A percentile compares a stretch with the other conserved stretches of the same genome.
Evolutionary conservation across 1,140 invertebrate species (phyloP).

Genomic region (Euborellia annulipes): DNA sequence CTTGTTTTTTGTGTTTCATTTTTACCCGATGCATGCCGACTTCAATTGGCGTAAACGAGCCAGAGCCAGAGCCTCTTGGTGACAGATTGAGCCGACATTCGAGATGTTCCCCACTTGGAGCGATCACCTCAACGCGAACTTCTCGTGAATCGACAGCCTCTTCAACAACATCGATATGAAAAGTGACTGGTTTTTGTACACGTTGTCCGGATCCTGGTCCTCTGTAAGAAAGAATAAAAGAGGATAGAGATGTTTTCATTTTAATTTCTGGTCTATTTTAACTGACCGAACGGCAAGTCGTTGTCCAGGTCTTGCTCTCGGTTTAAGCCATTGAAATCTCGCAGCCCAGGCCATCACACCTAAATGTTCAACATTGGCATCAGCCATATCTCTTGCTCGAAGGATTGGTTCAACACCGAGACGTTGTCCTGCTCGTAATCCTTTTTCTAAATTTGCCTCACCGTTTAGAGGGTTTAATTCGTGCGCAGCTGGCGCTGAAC

Average conservation of each 20-base stretch:
- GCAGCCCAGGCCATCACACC: constrained; percentile 92
- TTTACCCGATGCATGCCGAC: constrained; percentile 82
- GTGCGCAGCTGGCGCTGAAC: constrained; percentile 41
- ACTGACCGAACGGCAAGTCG: constrained; percentile 42
- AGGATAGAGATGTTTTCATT: no score
- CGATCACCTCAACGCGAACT: constrained; percentile 67
- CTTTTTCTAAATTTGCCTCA: no score
- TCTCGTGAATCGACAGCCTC: constrained; percentile 55
- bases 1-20: no score
- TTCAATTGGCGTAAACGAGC: constrained; percentile 73
- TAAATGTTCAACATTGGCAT: constrained; percentile 85
- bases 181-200: no score
- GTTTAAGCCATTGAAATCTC: constrained; percentile 73
- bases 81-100: constrained; percentile 47
- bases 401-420: constrained; percentile 75
- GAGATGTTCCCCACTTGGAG: constrained; percentile 43
- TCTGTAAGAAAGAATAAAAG: constrained; percentile 37
- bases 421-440: constrained; percentile 38
- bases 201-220: constrained; percentile 25
- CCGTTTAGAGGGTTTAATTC: no score
- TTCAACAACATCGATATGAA: background rate
- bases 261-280: no score
- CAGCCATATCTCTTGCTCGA: constrained; percentile 83
- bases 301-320: constrained; percentile 61
- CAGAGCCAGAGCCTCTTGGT: constrained; percentile 45